Evolutionary conservation across 2,113 vertebrate species (phyloP).

Genomic region (Tangachromis dhanisi): DNA sequence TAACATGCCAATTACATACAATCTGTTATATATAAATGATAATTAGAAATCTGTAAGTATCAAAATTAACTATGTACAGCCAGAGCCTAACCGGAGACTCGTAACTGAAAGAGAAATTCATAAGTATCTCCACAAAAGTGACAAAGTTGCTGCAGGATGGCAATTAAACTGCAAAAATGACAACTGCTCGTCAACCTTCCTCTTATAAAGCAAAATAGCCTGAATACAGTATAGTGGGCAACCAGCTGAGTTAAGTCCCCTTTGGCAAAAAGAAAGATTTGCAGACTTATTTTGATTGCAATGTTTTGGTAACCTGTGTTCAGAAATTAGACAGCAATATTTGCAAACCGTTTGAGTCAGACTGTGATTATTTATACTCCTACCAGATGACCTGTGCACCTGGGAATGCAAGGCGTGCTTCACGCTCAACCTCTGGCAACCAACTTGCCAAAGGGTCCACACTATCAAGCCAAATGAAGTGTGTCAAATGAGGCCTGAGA

Average conservation of each 20-base stretch:
- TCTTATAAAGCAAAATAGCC: neutral
- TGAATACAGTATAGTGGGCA: neutral
- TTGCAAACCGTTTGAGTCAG: neutral
- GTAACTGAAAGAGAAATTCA: neutral
- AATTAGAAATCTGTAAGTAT: neutral
- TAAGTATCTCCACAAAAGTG: neutral
- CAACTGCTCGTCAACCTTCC: neutral
- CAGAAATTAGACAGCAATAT: neutral
- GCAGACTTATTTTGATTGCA: neutral
- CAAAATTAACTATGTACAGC: neutral
- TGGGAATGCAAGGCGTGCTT: neutral
- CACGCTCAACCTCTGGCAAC: neutral
- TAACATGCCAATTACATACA: neutral
- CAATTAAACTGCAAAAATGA: neutral
- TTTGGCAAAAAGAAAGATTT: neutral
- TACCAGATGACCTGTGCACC: neutral
- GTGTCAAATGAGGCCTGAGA: neutral
- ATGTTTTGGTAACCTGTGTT: neutral
- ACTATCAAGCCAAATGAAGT: neutral
- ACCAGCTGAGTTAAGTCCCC: neutral
- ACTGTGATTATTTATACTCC: neutral
- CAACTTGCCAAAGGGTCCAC: neutral
- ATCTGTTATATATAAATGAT: fast-evolving
- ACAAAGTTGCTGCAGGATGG: neutral
- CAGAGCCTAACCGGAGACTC: neutral